These are phyloP conservation scores for Coranthus polyacanthus DNA, from an alignment of 2,797 vertebrate genomes.

Conservation along the genomic window DNA sequence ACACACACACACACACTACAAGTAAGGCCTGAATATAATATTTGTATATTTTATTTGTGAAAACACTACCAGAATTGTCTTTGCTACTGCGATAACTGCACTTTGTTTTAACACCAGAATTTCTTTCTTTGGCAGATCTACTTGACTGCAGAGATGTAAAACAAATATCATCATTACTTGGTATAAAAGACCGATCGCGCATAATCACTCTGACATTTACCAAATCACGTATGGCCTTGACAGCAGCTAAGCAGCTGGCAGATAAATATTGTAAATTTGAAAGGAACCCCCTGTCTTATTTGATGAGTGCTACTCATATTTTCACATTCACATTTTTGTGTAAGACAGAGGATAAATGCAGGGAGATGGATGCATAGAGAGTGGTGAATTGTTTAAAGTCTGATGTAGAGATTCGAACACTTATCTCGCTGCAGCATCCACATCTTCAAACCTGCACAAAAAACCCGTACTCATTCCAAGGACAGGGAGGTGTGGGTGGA, in stretches of 20 bases:
- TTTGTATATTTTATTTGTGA: too few species aligned
- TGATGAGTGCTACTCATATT: constrained; percentile 10
- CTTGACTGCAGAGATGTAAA: constrained; percentile 6
- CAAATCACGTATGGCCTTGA: background rate
- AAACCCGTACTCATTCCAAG: constrained; percentile 28
- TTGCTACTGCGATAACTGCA: background rate
- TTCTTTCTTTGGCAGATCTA: background rate
- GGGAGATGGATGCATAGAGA: constrained; percentile 10
- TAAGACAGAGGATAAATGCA: constrained; percentile 11
- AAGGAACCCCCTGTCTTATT: constrained; percentile 2
- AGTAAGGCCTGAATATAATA: too few species aligned
- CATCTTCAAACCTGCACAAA: constrained; percentile 25
- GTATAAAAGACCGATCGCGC: constrained; percentile 1
- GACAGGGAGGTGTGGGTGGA: constrained; percentile 40
- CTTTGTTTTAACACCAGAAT: background rate
- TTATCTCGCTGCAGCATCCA: constrained; percentile 18
- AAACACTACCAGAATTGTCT: too few species aligned
- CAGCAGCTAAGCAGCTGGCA: constrained; percentile 4
- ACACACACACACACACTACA: too few species aligned
- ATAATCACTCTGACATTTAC: constrained; percentile 16
- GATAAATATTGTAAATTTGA: constrained; percentile 1
- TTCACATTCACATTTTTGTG: constrained; percentile 16
- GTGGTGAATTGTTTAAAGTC: constrained; percentile 21
- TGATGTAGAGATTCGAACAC: constrained; percentile 37
- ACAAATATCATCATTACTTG: background rate